Evolutionary conservation across 2,113 vertebrate genomes (phyloP).

Genomic region (Nyctereutes procyonoides): DNA sequence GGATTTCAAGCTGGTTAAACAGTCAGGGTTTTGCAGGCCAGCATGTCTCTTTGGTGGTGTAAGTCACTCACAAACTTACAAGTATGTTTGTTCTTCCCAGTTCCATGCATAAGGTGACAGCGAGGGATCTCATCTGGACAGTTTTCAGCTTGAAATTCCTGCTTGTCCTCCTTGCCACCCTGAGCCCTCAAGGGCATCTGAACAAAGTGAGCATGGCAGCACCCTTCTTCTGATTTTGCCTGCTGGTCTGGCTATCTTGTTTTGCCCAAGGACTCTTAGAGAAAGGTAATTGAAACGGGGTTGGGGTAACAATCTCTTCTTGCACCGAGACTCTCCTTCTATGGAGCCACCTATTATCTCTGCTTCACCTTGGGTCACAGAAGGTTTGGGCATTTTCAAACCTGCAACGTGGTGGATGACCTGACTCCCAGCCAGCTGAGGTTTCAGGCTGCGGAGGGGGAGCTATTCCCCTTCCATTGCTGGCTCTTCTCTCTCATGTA

Average conservation of each 20-base stretch:
- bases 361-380: neutral
- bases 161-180: neutral
- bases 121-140: neutral
- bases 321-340: neutral
- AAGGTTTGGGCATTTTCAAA: neutral
- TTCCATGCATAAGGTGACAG: accelerated
- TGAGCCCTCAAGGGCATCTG: neutral
- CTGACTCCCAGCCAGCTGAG: neutral
- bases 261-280: neutral
- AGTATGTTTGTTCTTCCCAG: neutral
- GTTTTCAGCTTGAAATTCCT: neutral
- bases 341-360: neutral
- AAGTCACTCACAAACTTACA: neutral
- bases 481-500: neutral
- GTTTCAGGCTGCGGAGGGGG: neutral
- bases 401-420: neutral
- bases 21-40: neutral
- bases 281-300: neutral
- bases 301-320: neutral
- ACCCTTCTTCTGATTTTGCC: neutral
- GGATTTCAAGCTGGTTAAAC: neutral
- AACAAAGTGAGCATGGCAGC: neutral
- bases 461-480: neutral
- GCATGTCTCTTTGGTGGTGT: too few species aligned
- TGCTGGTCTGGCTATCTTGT: neutral